Evolutionary conservation across 2,888 invertebrate genomes (phyloP).

Genomic region (Colletes collaris): DNA sequence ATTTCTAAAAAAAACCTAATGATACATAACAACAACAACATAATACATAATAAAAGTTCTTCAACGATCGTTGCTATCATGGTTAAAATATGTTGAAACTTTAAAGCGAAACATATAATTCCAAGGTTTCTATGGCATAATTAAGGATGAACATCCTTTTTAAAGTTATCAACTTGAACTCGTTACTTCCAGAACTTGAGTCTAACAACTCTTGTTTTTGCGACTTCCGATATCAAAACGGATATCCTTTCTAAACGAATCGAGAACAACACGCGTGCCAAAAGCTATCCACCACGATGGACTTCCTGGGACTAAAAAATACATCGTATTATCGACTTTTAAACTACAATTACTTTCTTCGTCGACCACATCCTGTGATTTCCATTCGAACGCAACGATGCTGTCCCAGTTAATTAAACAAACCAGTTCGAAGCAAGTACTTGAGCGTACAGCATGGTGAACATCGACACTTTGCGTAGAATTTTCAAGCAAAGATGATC

Average conservation of each 20-base stretch:
- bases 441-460: no score
- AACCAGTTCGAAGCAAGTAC: not conserved
- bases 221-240: not conserved
- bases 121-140: no score
- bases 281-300: not conserved
- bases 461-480: not conserved
- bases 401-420: not conserved
- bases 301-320: not conserved
- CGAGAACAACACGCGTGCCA: not conserved
- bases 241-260: slow-evolving; percentile 1
- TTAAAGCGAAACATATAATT: no score
- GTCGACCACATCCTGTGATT: slow-evolving; percentile 55
- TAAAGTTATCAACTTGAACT: no score
- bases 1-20: no score
- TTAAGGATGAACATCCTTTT: no score
- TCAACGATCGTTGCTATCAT: no score
- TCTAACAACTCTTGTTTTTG: no score
- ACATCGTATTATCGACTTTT: not conserved
- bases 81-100: no score
- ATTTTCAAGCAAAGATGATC: slow-evolving; percentile 30
- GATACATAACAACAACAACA: no score
- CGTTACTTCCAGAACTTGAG: no score
- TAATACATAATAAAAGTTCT: no score
- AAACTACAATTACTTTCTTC: slow-evolving; percentile 24
- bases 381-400: not conserved